Base-by-base conservation (phyloP, 2,113 vertebrate genomes). In the Oncorhynchus gorbuscha region DNA sequence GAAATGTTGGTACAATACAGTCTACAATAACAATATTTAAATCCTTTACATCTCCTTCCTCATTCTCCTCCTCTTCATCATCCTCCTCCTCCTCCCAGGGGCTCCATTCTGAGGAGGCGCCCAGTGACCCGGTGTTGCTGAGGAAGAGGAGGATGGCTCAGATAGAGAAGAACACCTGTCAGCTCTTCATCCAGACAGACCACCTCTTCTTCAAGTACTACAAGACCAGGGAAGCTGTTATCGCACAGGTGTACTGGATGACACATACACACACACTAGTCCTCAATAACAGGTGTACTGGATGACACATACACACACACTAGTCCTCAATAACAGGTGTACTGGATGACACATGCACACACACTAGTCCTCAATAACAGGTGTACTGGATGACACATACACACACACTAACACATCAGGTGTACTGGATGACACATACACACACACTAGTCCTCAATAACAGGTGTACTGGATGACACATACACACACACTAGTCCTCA, bases 101-200 rank as follows among this genome's bases (percentile, higher is more conserved):
- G 74, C 79, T 86, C 39, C 70, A 85, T 75, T 22, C 66, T 13
- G 85, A 90, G 71, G 80, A 71, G 12, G 35, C 3, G 0, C 67
- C 58, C 1, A 65, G 83, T 22, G 92, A 90, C 2, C 93, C 93
- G 0, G 92, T 96, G 76, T 85, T 96, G 76, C 88, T 96, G 84
- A 95, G 98, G 84, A 97, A 89, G 88, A 97, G 91, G 79, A 95
- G 98, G 89, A 97, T 97, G 80, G 92, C 96, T 16, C 94, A 95
- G 91, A 95, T 93, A 61, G 97, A 98, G 89, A 98, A 95, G 83
- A 99, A 99, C 88, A 99, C 98, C 0, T 99, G 97, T 78, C 97
- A 99, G 90, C 95, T 99, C 9, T 99, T 97, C 81, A 99, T 99
- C 86, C 98, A 99, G 90, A 99, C 98, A 0, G 98, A 99, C 89